Base-by-base conservation (phyloP, 2,888 invertebrate genomes). In the Notodromas monacha region DNA sequence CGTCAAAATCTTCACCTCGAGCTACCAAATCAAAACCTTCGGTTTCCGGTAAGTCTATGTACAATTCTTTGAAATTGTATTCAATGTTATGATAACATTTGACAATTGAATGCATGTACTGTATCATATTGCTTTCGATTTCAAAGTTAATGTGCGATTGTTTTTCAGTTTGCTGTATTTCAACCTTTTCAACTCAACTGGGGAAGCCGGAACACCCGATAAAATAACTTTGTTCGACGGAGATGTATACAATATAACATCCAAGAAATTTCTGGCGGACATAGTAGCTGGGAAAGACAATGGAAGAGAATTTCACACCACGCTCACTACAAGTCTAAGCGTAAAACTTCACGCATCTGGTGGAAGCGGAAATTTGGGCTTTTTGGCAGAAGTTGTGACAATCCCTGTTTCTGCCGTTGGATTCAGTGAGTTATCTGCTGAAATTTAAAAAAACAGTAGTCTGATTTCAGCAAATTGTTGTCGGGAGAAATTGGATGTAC, bases 371-470 rank as follows among this genome's bases (percentile, higher is more conserved):
- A 60, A 61, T 11, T 73, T 84, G 48, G 96, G 96, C 14, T 96
- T 96, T 44, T 72, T 96, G 36, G 96, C 92, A 11, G 92, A 96
- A 55, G 65, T 96, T 30, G 70, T 89, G 1, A 81, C 84, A 0
- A 52, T 89, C 26, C 92, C 96, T 0, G 73, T 79, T 43, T 76
- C 79, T 27, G 70, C 70, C 4, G 68, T 76, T 46, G 74, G 72
- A 43, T 68, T 74, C 41, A 72, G 76, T 76, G 54, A 65, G 69
- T n/a, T n/a, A n/a, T n/a, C n/a, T n/a, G n/a, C n/a, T n/a, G n/a
- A n/a, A n/a, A n/a, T n/a, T n/a, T n/a, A n/a, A n/a, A n/a, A n/a
- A n/a, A n/a, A n/a, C n/a, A n/a, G n/a, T n/a, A n/a, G n/a, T n/a
- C n/a, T n/a, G n/a, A n/a, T n/a, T n/a, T n/a, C n/a, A n/a, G n/a